Evolutionary conservation across 1,140 invertebrate genomes (phyloP).

Genomic region (Pseudobourletiella spinata): DNA sequence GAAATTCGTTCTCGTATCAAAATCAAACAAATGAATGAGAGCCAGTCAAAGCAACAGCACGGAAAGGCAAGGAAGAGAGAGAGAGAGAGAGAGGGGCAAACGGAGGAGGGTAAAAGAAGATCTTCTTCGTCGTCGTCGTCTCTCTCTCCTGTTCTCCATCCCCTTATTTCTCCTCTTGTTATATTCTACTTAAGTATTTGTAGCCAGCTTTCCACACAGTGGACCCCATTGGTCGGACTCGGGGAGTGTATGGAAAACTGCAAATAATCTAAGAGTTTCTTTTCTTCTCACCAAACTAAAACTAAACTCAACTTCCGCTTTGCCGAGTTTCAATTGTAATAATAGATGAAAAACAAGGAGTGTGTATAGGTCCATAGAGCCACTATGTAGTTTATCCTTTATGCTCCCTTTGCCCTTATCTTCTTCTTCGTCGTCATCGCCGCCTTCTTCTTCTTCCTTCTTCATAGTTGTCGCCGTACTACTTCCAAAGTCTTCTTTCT

Average conservation of each 20-base stretch:
- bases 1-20: conserved; percentile 11
- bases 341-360: neutral
- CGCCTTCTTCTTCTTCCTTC: too few species aligned
- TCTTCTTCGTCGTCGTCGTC: neutral
- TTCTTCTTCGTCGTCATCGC: neutral
- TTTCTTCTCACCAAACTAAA: conserved; percentile 14
- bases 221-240: neutral
- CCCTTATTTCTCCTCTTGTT: neutral
- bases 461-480: too few species aligned
- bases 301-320: conserved; percentile 10
- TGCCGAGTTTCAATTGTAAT: neutral
- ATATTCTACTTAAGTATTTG: too few species aligned
- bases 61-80: neutral
- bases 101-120: neutral
- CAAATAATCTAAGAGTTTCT: conserved; percentile 14
- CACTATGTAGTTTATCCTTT: conserved; percentile 6
- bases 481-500: too few species aligned
- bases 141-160: neutral
- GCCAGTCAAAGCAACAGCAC: neutral
- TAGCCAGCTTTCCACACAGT: too few species aligned
- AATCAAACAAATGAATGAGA: conserved; percentile 12
- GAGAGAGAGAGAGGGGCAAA: neutral
- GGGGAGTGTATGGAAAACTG: conserved; percentile 1
- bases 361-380: neutral
- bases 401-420: conserved; percentile 3